Conservation (phyloP, 2,113 vertebrate genomes). For the Misgurnus anguillicaudatus region DNA sequence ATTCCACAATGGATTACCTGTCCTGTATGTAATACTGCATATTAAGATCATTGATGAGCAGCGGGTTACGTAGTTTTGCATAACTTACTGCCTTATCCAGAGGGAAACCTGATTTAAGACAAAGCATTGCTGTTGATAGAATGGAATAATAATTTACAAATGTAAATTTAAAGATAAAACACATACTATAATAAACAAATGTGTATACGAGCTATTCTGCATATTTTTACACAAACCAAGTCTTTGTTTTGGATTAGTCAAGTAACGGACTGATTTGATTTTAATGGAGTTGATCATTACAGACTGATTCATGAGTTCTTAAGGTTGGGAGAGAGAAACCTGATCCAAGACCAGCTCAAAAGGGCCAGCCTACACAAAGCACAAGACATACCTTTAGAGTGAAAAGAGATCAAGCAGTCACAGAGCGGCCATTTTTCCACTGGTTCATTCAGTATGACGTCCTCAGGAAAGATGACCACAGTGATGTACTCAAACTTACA, state of each 20-base stretch:
- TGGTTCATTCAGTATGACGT: conserved; percentile 91
- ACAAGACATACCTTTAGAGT: conserved; percentile 88
- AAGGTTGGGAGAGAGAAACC: background rate
- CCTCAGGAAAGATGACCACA: conserved; percentile 96
- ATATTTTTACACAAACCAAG: background rate
- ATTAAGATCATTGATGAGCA: conserved; percentile 95
- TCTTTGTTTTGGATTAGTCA: background rate
- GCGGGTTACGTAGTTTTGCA: conserved; percentile 91
- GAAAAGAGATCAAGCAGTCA: conserved; percentile 97
- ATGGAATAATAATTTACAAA: background rate
- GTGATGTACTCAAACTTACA: conserved; percentile 98
- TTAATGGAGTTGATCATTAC: background rate
- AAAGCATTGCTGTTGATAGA: background rate
- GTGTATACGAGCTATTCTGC: background rate
- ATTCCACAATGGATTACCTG: conserved; percentile 74
- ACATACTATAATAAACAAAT: background rate
- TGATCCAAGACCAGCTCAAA: background rate
- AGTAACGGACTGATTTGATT: background rate
- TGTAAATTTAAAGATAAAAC: background rate
- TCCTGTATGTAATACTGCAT: conserved; percentile 99
- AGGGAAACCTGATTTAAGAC: conserved; percentile 83
- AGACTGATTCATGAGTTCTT: background rate
- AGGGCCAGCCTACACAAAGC: background rate
- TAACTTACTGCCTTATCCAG: conserved; percentile 98
- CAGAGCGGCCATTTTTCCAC: conserved; percentile 97